Base-by-base conservation (phyloP, 2,888 invertebrate genomes). In the Lomographa bimaculata region DNA sequence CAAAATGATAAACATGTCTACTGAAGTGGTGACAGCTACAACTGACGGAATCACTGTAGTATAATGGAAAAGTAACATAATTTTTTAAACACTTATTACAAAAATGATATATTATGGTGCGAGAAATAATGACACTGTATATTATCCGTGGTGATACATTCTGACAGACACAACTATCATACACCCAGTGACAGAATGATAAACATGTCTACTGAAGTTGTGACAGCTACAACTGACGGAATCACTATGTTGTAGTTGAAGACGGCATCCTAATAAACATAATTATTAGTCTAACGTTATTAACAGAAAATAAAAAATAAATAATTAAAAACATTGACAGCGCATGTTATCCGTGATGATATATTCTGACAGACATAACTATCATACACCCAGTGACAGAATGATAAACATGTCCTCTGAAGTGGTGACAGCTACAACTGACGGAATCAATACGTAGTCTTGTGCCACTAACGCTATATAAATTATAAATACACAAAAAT, bases 1-100 rank as follows among this genome's bases (percentile, higher is more conserved):
- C 41, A 54, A 34, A 50, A 44, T 37, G 18, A 9, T 10, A 33
- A 24, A 55, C 50, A 28, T 53, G 47, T 48, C 46, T 14, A 54
- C 48, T 46, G 45, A 30, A 29, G 21, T 7, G 16, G 34, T 54
- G 27, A 40, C 39, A 45, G 43, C 44, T 48, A 25, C 17, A 19
- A 28, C 29, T 42, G 28, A 21, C 29, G 17, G 24, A 32, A 29
- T 14, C n/a, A n/a, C n/a, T n/a, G n/a, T n/a, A n/a, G n/a, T n/a
- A n/a, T n/a, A n/a, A n/a, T n/a, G n/a, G n/a, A n/a, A n/a, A n/a
- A n/a, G n/a, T n/a, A n/a, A n/a, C n/a, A n/a, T n/a, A n/a, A n/a
- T n/a, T n/a, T n/a, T n/a, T n/a, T n/a, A n/a, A n/a, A n/a, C n/a
- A n/a, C n/a, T n/a, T n/a, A n/a, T n/a, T 4, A 3, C 14, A 3